Evolutionary conservation across 2,888 invertebrate genomes (phyloP), one percentile per base, ranked within the genome.

Genomic region (Drosophila gaucha): DNA sequence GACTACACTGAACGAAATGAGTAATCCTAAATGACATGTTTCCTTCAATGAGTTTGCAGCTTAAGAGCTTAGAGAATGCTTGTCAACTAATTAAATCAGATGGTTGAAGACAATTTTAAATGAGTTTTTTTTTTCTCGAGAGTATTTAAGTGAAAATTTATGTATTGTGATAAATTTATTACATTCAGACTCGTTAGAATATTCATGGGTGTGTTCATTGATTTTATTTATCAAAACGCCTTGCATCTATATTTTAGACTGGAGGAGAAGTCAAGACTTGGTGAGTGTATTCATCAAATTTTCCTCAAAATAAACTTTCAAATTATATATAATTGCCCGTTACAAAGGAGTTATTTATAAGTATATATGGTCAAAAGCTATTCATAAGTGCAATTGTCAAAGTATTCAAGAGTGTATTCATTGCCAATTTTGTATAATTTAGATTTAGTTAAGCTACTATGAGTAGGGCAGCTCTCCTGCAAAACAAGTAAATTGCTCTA

Each of bases 1-100:
- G 12, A 39, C 41, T 83, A 64, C 77, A 80, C 79, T 59, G 57
- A n/a, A 39, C 62, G 47, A 14, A 44, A 14, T 28, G 28, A 33
- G 18, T 18, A 41, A 24, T 33, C 33, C 3, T 18, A n/a, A 31
- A 36, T 30, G 30, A 31, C 16, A 58, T 22, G 28, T 0, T 12
- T 57, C 14, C 18, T 6, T 28, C 12, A 18, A 24, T 10, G 20
- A 30, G 56, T 18, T 26, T 24, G 49, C 20, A 28, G 50, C 36
- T 50, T 20, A 38, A 38, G 18, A n/a, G 36, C 18, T 50, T 36
- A 16, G 38, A 6, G n/a, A 9, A 50, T 28, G 36, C 16, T 30
- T 30, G n/a, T 9, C 31, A n/a, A 30, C 10, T 12, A 57, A 44
- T 44, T 59, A 24, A 18, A 18, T 8, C 18, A 8, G 26, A 1